These are phyloP conservation scores for Pilophorus perplexus DNA, from an alignment of 2,888 invertebrate genomes.

Conservation along the genomic window DNA sequence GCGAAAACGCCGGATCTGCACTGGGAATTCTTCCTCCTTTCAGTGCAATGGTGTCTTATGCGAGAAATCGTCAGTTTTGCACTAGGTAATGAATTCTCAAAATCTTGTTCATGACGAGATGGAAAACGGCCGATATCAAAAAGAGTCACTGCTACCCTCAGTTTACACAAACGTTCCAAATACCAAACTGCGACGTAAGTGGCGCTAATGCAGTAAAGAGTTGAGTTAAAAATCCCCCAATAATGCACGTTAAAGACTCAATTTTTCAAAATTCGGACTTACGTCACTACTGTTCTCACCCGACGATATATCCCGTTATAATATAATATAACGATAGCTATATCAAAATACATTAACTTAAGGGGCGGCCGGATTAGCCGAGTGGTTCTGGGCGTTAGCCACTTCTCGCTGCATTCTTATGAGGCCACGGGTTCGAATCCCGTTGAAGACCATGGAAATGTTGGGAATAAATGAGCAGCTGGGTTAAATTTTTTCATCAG, in stretches of 20 bases:
- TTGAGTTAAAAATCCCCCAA: not conserved
- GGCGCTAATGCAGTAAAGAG: not conserved
- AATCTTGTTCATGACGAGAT: not conserved
- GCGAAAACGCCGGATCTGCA: not conserved
- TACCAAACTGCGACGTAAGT: not conserved
- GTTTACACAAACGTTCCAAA: not conserved
- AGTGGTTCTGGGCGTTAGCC: too few relatives aligned
- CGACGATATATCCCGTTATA: too few relatives aligned
- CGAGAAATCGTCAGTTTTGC: too few relatives aligned
- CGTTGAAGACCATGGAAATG: too few relatives aligned
- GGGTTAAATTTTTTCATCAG: too few relatives aligned
- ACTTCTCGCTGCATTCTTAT: too few relatives aligned
- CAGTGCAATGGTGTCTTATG: not conserved
- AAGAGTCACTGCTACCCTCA: not conserved
- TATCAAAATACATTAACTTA: too few relatives aligned
- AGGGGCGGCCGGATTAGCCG: too few relatives aligned
- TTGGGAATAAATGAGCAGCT: too few relatives aligned
- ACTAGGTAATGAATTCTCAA: not conserved
- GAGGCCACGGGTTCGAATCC: too few relatives aligned
- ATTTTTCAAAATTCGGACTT: not conserved
- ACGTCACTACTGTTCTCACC: not conserved
- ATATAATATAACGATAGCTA: too few relatives aligned
- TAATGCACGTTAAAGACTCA: not conserved
- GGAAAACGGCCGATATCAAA: not conserved
- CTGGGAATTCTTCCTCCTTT: not conserved